Evolutionary conservation across 2,113 vertebrate genomes (phyloP).

Genomic region (Seriola dumerili): DNA sequence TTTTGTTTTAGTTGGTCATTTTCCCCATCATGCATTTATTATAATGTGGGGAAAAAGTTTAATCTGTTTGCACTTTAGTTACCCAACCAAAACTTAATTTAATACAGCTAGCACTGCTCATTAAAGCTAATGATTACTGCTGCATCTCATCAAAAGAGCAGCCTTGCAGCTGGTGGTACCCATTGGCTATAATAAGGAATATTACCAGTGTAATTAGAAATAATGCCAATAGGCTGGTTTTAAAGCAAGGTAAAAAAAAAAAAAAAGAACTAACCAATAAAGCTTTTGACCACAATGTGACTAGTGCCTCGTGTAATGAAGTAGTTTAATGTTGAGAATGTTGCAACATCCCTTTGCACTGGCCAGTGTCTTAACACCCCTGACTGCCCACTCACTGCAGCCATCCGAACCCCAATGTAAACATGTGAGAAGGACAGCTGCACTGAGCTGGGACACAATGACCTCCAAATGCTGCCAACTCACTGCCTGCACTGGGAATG

Average conservation of each 20-base stretch:
- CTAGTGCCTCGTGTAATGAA: constrained; percentile 8
- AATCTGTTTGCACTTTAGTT: constrained; percentile 38
- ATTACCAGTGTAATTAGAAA: constrained; percentile 26
- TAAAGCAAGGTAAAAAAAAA: neutral
- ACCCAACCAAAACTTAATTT: constrained; percentile 19
- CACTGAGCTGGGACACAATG: constrained; percentile 70
- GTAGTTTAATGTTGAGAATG: constrained; percentile 43
- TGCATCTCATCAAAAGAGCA: constrained; percentile 42
- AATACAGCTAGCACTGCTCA: constrained; percentile 11
- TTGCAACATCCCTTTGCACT: constrained; percentile 26
- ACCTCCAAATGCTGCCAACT: constrained; percentile 78
- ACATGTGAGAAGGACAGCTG: constrained; percentile 79
- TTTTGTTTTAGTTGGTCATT: constrained; percentile 22
- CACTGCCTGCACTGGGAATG: constrained; percentile 59
- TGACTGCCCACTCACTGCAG: constrained; percentile 66
- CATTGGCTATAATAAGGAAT: constrained; percentile 21
- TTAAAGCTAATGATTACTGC: constrained; percentile 40
- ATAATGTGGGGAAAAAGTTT: constrained; percentile 8
- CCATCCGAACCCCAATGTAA: constrained; percentile 73
- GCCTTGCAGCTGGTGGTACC: constrained; percentile 1
- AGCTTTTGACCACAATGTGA: constrained; percentile 12
- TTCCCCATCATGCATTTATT: constrained; percentile 1
- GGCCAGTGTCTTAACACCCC: constrained; percentile 57
- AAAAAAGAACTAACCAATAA: neutral
- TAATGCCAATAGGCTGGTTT: constrained; percentile 2